These are phyloP conservation scores for Cardiocondyla obscurior DNA, from an alignment of 1,140 invertebrate genomes.

Conservation along the genomic window DNA sequence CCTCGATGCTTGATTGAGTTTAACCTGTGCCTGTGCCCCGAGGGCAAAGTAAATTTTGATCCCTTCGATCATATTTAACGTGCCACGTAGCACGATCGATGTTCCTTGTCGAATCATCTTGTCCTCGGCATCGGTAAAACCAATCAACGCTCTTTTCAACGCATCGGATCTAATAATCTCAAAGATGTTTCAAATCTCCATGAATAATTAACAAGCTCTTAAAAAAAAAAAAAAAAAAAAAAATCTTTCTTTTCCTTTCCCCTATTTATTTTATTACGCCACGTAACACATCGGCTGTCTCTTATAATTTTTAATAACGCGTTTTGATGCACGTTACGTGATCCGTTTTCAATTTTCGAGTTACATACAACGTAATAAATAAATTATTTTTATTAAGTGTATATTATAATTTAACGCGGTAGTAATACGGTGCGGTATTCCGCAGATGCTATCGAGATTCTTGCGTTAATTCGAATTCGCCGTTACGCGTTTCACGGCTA, in stretches of 20 bases:
- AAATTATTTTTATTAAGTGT: too few relatives aligned
- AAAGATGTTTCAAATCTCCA: conserved; percentile 3
- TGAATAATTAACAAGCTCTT: conserved; percentile 20
- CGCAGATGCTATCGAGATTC: too few relatives aligned
- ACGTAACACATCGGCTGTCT: not conserved
- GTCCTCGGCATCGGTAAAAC: conserved; percentile 38
- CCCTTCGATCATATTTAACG: conserved; percentile 62
- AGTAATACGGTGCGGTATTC: too few relatives aligned
- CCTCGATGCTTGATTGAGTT: conserved; percentile 69
- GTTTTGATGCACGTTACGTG: not conserved
- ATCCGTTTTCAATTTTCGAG: not conserved
- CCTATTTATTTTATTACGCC: not conserved
- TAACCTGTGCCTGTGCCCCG: conserved; percentile 57
- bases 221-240: too few relatives aligned
- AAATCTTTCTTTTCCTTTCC: not conserved
- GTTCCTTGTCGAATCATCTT: conserved; percentile 49
- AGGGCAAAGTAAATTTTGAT: conserved; percentile 61
- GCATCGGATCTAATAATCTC: conserved; percentile 29
- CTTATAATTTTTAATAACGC: not conserved
- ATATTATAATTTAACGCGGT: too few relatives aligned
- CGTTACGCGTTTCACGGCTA: not conserved
- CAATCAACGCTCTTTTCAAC: conserved; percentile 54
- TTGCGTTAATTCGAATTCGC: not conserved
- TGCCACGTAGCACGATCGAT: conserved; percentile 54
- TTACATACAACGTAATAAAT: too few relatives aligned